Conservation (phyloP, 2,113 vertebrate genomes). For the Phylloscopus trochiloides region DNA sequence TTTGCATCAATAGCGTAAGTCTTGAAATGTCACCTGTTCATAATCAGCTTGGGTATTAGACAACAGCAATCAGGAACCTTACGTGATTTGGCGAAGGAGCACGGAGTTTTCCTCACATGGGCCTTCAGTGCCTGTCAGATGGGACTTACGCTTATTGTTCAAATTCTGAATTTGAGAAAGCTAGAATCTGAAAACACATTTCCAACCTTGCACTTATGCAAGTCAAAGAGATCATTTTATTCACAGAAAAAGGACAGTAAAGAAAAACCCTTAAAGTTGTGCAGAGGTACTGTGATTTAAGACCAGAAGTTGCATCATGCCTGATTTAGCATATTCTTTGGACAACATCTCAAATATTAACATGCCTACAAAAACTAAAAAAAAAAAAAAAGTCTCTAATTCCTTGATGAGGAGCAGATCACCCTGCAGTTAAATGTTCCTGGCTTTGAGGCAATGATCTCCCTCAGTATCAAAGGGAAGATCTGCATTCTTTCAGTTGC, state of each 20-base stretch:
- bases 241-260: neutral
- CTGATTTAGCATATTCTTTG: neutral
- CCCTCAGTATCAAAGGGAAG: neutral
- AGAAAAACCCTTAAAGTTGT: neutral
- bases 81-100: neutral
- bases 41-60: neutral
- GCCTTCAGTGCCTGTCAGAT: too few species aligned
- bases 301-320: neutral
- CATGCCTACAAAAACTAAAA: neutral
- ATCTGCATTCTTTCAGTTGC: neutral
- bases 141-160: neutral
- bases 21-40: neutral
- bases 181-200: neutral
- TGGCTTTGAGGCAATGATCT: neutral
- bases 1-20: neutral
- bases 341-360: neutral
- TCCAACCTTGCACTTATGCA: neutral
- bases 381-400: neutral
- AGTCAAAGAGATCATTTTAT: neutral
- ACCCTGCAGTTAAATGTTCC: fast-evolving
- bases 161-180: neutral
- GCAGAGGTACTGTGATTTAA: neutral
- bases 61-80: neutral
- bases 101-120: fast-evolving
- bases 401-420: neutral